Base-by-base conservation (phyloP, 2,888 invertebrate species). In the Tuta absoluta region DNA sequence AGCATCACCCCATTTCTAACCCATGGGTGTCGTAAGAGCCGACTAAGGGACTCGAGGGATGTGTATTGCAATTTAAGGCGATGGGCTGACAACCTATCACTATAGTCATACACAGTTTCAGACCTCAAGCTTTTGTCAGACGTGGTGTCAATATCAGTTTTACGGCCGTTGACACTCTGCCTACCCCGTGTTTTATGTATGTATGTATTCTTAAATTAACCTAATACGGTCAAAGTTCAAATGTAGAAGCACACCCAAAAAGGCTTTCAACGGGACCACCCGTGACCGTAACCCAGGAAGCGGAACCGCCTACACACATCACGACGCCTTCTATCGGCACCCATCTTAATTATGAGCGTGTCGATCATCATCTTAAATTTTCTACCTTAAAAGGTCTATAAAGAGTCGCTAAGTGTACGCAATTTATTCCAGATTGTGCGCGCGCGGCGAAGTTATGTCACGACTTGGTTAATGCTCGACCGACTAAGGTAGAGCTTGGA, bases 301-400 rank as follows among this genome's bases (percentile, higher is more conserved):
- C 82, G 89, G 87, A 87, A 85, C 88, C 89, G 84, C 91, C 91
- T 88, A 91, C 90, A 81, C 86, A 80, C 81, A 79, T 90, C 91
- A 91, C 91, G 91, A 89, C 14, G 73, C 71, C 69, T 37, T 69
- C 80, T 87, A 91, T 91, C 91, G 70, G 69, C 37, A 65, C 64
- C 74, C 76, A 91, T 91, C 91, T 91, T 91, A 91, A 91, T 91
- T 91, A 89, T 89, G 84, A 89, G 81, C 91, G 90, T 91, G 91
- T 85, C 79, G 89, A 91, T 91, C 87, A 89, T 89, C 89, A 91
- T 91, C 91, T 91, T 80, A 86, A 89, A 90, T 85, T 89, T 86
- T 88, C 84, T 87, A 78, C 90, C 91, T 86, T 90, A 90, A 89
- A 91, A 86, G 90, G 91, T 89, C 85, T 88, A 85, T 87, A 89